Conservation (phyloP, 2,888 invertebrate genomes). For the Heliconius ethilla region DNA sequence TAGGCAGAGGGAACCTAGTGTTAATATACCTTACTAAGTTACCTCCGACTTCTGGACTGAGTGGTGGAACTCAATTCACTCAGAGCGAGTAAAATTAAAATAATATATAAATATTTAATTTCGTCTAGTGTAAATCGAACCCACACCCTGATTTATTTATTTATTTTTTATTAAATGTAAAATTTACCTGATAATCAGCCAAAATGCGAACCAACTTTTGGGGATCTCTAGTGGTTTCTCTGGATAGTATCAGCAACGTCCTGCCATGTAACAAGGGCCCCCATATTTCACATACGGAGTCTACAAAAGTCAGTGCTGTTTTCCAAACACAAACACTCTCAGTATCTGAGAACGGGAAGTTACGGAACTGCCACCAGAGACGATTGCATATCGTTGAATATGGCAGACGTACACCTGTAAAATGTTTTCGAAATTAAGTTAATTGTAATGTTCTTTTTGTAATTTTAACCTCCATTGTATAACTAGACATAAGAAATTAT, state of each 20-base stretch:
- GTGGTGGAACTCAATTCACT: too few relatives aligned
- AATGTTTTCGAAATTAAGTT: too few relatives aligned
- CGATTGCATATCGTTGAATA: conserved; percentile 91
- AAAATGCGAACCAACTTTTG: conserved; percentile 86
- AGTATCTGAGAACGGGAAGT: conserved; percentile 86
- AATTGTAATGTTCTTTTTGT: neutral
- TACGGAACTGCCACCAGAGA: conserved; percentile 93
- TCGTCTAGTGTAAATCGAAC: too few relatives aligned
- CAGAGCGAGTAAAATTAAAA: too few relatives aligned
- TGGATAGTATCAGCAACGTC: conserved; percentile 88
- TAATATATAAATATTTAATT: too few relatives aligned
- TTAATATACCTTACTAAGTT: too few relatives aligned
- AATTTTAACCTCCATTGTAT: neutral
- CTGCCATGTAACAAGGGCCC: conserved; percentile 88
- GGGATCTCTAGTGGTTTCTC: conserved; percentile 88
- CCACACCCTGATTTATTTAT: too few relatives aligned
- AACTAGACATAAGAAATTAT: too few relatives aligned
- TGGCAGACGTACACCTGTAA: conserved; percentile 88
- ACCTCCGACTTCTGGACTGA: too few relatives aligned
- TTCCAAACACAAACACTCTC: conserved; percentile 92
- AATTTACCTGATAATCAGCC: conserved; percentile 85
- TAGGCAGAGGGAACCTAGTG: too few relatives aligned
- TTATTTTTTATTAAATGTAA: too few relatives aligned
- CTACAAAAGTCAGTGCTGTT: conserved; percentile 95
- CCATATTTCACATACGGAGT: conserved; percentile 94